phyloP scores from a whole-genome alignment of 2,797 vertebrate genomes.

The Linurgus olivaceus region DNA sequence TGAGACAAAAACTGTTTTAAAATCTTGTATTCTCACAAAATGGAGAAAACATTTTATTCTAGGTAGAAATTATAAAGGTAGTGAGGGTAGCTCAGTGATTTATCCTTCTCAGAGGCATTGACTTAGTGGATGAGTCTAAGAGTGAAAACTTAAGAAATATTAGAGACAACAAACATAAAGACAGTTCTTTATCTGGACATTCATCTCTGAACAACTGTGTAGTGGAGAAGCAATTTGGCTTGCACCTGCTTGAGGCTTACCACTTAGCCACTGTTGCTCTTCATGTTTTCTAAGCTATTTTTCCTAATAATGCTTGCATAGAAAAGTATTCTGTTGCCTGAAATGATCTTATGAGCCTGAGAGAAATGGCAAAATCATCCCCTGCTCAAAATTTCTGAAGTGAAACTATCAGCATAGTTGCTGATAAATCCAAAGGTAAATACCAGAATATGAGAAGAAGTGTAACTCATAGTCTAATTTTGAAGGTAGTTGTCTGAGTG shows the following conservation, averaged over 20 bases:
- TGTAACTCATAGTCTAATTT: background rate
- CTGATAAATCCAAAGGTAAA: background rate
- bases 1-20: background rate
- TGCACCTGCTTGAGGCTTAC: background rate
- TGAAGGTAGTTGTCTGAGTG: background rate
- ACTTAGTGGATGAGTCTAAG: background rate
- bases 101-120: constrained; percentile 8
- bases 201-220: background rate
- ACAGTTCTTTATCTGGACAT: background rate
- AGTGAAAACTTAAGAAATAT: background rate
- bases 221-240: background rate
- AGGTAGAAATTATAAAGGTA: background rate
- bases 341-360: background rate
- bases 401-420: background rate
- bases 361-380: background rate
- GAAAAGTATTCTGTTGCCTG: background rate
- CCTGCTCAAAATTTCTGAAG: background rate
- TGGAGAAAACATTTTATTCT: background rate
- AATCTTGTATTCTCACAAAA: background rate
- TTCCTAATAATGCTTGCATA: background rate
- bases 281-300: background rate
- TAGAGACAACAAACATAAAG: background rate
- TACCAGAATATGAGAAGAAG: background rate
- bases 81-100: background rate
- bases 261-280: background rate